phyloP scores from a whole-genome alignment of 2,888 invertebrate species.

The Rhimphoctona megacephalus region DNA sequence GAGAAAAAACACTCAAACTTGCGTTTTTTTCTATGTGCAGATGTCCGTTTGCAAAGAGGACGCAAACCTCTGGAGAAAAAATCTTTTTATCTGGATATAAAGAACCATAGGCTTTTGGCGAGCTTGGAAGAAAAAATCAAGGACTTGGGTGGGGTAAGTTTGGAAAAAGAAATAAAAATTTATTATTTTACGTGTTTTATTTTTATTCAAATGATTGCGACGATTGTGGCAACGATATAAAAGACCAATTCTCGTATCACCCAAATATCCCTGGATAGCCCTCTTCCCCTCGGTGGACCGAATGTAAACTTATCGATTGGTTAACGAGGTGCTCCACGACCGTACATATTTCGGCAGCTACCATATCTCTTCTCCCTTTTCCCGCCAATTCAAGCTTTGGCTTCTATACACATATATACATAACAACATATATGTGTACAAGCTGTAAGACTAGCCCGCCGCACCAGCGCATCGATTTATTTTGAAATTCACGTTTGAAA shows the following conservation, averaged over 20 bases:
- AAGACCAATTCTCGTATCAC: not conserved
- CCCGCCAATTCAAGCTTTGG: conserved; percentile 64
- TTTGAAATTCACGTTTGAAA: conserved; percentile 2
- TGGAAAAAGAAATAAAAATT: not conserved
- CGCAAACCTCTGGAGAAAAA: conserved; percentile 88
- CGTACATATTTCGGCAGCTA: conserved; percentile 54
- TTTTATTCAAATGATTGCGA: not conserved
- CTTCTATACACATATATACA: conserved; percentile 6
- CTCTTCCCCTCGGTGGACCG: conserved; percentile 50
- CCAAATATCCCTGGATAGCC: conserved; percentile 11
- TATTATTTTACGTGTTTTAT: not conserved
- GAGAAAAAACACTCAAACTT: not conserved
- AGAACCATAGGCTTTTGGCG: conserved; percentile 88
- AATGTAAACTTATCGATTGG: conserved; percentile 67
- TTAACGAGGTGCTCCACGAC: conserved; percentile 62
- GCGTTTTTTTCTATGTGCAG: conserved; percentile 68
- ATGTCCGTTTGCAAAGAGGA: conserved; percentile 83
- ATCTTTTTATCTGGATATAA: conserved; percentile 91
- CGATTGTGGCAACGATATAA: not conserved
- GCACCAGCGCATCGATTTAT: conserved; percentile 24
- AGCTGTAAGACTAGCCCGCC: no score
- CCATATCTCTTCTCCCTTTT: conserved; percentile 53
- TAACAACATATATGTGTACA: not conserved
- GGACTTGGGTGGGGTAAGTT: conserved; percentile 90
- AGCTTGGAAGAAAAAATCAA: conserved; percentile 90